Base-by-base conservation (phyloP, 2,113 vertebrate species). In the Clarias batrachus region DNA sequence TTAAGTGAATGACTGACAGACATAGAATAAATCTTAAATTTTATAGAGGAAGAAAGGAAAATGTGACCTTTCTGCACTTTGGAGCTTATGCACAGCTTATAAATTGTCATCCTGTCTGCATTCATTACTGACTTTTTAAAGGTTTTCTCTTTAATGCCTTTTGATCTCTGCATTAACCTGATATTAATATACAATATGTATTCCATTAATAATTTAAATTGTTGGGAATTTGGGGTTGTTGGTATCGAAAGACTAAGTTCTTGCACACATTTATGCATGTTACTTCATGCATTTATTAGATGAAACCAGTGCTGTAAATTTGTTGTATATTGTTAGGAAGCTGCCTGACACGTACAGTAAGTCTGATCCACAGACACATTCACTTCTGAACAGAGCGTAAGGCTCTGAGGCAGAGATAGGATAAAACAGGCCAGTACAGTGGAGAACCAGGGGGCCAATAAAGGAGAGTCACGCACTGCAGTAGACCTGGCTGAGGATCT, bases 391-490 rank as follows among this genome's bases (percentile, higher is more conserved):
- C 0, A 62, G n/a, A 52, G 14, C 77, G 10, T 25, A 13, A n/a
- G 74, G 73, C n/a, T 6, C 48, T 54, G 21, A 13, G 21, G 54
- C 23, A 17, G 25, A 68, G 63, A 27, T 3, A 21, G 48, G 48
- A 25, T 70, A 83, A 85, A 63, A 77, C 9, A n/a, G 54, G 59
- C 62, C 37, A 11, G 59, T 48, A 54, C 6, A 63, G 27, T 56
- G 41, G 16, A 63, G 56, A 76, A 57, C 71, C 83, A 23, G 27
- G 17, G 56, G 59, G 78, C 57, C 54, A 80, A 33, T 80, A 80
- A 84, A 70, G 16, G 71, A 17, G 23, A 56, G 59, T 62, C 76
- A 54, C 48, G 30, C 27, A 70, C 17, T 54, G 60, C 71, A 77
- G 25, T 27, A 33, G 41, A 78, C 37, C 17, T 68, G 84, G 23